A percentile compares a stretch with the other conserved stretches of the same genome.
Conservation (phyloP, 2,888 invertebrate species). For the Lasioglossum morio region DNA sequence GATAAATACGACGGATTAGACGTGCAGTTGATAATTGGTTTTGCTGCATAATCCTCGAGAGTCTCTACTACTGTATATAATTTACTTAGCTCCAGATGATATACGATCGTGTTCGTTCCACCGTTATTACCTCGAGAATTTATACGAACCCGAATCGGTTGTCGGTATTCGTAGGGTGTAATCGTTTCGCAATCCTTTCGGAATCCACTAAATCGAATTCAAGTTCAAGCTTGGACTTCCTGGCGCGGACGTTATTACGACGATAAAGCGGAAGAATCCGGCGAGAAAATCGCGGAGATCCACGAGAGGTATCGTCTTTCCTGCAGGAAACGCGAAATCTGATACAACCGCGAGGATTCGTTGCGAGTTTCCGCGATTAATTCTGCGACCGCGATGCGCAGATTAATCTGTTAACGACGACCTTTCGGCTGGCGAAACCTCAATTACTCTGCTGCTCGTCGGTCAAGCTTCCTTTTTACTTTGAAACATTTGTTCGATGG, state of each 20-base stretch:
- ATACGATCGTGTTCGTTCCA: background rate
- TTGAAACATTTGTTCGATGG: background rate
- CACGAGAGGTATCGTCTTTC: slow-evolving; percentile 40
- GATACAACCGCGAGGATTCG: slow-evolving; percentile 52
- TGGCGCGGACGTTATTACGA: background rate
- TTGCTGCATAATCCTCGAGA: slow-evolving; percentile 5
- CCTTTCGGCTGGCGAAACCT: slow-evolving; percentile 47
- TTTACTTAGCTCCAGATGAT: background rate
- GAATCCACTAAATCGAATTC: background rate
- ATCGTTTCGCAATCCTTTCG: background rate
- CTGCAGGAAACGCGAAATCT: slow-evolving; percentile 61
- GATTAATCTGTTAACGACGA: slow-evolving; percentile 51
- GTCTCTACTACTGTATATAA: background rate
- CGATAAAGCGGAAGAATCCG: background rate
- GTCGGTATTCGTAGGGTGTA: background rate
- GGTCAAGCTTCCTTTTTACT: background rate
- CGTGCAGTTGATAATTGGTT: slow-evolving; percentile 54
- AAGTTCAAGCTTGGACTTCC: background rate
- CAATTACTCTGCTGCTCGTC: background rate
- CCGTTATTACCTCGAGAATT: background rate
- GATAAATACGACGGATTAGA: slow-evolving; percentile 52
- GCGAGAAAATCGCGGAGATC: slow-evolving; percentile 19
- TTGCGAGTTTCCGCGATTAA: slow-evolving; percentile 61
- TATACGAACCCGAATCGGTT: background rate
- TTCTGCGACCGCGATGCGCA: slow-evolving; percentile 23